Percentiles rank a stretch among this genome's conserved stretches.
phyloP scores from a whole-genome alignment of 1,140 invertebrate genomes.

The Bombus cullumanus region DNA sequence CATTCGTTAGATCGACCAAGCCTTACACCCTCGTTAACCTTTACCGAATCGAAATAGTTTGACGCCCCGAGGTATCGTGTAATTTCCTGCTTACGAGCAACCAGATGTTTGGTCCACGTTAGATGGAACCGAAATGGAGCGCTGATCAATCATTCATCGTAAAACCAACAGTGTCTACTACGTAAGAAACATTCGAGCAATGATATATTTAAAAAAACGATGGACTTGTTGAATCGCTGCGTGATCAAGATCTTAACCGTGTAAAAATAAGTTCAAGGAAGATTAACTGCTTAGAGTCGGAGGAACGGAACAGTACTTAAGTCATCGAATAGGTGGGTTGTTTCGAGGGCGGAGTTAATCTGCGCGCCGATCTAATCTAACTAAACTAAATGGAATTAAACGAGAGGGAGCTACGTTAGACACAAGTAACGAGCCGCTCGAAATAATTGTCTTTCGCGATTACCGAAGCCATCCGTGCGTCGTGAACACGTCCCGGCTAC shows the following conservation, averaged over 20 bases:
- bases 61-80: neutral
- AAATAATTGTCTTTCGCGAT: conserved; percentile 43
- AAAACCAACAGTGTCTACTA: no score
- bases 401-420: conserved; percentile 31
- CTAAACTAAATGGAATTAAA: conserved; percentile 49
- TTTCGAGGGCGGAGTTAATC: conserved; percentile 9
- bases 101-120: neutral
- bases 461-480: conserved; percentile 23
- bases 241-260: neutral
- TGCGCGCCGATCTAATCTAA: conserved; percentile 24
- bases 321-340: neutral
- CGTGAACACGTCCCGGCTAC: neutral
- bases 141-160: neutral
- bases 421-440: conserved; percentile 7
- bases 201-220: neutral
- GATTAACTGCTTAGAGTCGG: neutral
- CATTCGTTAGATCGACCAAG: neutral
- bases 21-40: neutral
- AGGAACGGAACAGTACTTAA: neutral
- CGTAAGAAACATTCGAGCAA: no score
- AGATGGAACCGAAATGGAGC: neutral
- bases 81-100: neutral
- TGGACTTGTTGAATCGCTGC: neutral
- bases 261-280: neutral
- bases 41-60: neutral